Evolutionary conservation across 1,140 invertebrate species (phyloP).

Genomic region (Diabrotica undecimpunctata): DNA sequence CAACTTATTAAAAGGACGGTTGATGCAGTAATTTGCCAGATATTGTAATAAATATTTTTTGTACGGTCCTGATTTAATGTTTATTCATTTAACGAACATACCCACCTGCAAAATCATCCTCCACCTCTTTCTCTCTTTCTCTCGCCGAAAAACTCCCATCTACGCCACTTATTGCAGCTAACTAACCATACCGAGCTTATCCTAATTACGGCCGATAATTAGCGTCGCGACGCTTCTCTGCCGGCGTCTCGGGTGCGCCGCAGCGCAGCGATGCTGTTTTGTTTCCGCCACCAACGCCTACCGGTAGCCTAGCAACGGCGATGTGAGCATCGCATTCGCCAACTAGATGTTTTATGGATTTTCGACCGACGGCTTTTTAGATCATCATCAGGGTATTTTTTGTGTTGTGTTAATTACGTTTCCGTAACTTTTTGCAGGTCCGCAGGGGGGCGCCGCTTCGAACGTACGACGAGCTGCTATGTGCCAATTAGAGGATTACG

Average conservation of each 20-base stretch:
- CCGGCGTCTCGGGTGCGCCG: constrained; percentile 7
- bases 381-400: constrained; percentile 16
- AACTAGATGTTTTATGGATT: constrained; percentile 25
- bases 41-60: too few relatives aligned
- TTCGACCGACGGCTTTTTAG: constrained; percentile 19
- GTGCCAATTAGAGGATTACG: too few relatives aligned
- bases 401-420: constrained; percentile 12
- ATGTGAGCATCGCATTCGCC: constrained; percentile 25
- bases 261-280: constrained; percentile 21
- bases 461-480: too few relatives aligned
- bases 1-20: too few relatives aligned
- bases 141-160: not conserved
- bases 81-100: too few relatives aligned
- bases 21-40: too few relatives aligned
- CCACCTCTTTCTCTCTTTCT: too few relatives aligned
- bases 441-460: not conserved
- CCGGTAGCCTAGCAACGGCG: constrained; percentile 21
- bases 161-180: constrained; percentile 7
- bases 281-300: constrained; percentile 17
- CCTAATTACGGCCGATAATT: constrained; percentile 19
- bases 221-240: constrained; percentile 11
- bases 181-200: constrained; percentile 19
- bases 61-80: too few relatives aligned
- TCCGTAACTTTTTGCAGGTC: not conserved
- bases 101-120: too few relatives aligned